Base-by-base conservation (phyloP, 2,113 vertebrate genomes). In the Hippocampus mohnikei region DNA sequence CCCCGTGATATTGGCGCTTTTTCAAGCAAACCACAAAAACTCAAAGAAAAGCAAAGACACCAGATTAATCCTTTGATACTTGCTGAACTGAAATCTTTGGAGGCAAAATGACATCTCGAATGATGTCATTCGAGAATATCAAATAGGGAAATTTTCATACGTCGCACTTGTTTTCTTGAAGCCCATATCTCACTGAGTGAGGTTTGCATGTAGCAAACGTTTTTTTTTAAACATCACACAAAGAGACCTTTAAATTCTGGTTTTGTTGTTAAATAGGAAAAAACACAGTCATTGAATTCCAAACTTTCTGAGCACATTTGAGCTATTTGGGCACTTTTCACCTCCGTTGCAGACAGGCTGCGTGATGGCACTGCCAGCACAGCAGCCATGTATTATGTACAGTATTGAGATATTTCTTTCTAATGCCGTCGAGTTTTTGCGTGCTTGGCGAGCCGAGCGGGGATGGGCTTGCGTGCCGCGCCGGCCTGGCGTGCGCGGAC, bases 381-480 rank as follows among this genome's bases (percentile, higher is more conserved):
- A 83, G 73, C 67, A 80, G 66, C 73, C 83, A 79, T 88, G 73
- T 77, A 85, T 85, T 86, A 87, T 89, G 78, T 82, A 84, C 77
- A 74, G 29, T 72, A 65, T 59, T 58, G 27, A 70, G 62, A 80
- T 83, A 80, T 88, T 88, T 81, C 65, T 81, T 75, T 82, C 75
- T 85, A 72, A 85, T 84, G 78, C 82, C 67, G 67, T 69, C 4
- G 72, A 72, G 69, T 85, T 77, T 82, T 71, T 84, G 90, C 85
- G 83, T 91, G 88, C 83, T 67, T 71, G 66, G 67, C 77, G 69
- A 82, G 71, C 33, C 25, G 78, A 79, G 75, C 55, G 27, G 53
- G 77, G 87, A 89, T 89, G 87, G 91, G 84, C 80, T 92, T 86
- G 91, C 91, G 91, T 93, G 90, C 90, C 88, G 88, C 80, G 84